phyloP scores from a whole-genome alignment of 2,888 invertebrate species.

The Sinohyriopsis cumingii region DNA sequence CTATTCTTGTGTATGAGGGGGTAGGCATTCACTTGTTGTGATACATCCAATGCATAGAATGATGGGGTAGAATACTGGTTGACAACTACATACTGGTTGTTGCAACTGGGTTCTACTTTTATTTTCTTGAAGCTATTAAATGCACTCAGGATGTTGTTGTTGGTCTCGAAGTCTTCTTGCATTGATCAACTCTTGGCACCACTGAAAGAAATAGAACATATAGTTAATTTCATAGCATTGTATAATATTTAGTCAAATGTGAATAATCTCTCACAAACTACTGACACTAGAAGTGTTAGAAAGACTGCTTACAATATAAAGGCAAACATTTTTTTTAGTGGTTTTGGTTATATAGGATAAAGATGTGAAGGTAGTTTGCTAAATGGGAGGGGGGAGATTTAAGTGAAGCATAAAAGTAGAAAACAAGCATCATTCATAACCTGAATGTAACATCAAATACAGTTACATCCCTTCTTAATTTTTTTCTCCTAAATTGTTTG shows the following conservation, averaged over 20 bases:
- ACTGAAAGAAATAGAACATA: slow-evolving; percentile 26
- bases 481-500: too few species aligned
- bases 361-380: too few species aligned
- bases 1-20: slow-evolving; percentile 29
- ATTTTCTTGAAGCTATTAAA: slow-evolving; percentile 64
- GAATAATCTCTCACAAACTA: too few species aligned
- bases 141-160: slow-evolving; percentile 55
- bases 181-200: slow-evolving; percentile 50
- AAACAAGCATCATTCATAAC: too few species aligned
- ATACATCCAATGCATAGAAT: slow-evolving; percentile 35
- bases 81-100: slow-evolving; percentile 57
- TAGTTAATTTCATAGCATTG: slow-evolving; percentile 8
- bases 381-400: too few species aligned
- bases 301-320: too few species aligned
- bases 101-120: slow-evolving; percentile 58
- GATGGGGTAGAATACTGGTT: slow-evolving; percentile 54
- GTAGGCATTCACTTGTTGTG: slow-evolving; percentile 28
- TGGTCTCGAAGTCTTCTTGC: slow-evolving; percentile 62
- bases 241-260: not conserved
- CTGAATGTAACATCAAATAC: too few species aligned
- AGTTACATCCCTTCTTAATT: too few species aligned
- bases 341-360: too few species aligned
- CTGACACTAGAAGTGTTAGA: too few species aligned
- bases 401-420: too few species aligned
- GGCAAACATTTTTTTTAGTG: too few species aligned